A percentile compares a stretch with the other conserved stretches of the same genome.
Conservation (phyloP, 2,888 invertebrate species). For the Spodoptera picta region DNA sequence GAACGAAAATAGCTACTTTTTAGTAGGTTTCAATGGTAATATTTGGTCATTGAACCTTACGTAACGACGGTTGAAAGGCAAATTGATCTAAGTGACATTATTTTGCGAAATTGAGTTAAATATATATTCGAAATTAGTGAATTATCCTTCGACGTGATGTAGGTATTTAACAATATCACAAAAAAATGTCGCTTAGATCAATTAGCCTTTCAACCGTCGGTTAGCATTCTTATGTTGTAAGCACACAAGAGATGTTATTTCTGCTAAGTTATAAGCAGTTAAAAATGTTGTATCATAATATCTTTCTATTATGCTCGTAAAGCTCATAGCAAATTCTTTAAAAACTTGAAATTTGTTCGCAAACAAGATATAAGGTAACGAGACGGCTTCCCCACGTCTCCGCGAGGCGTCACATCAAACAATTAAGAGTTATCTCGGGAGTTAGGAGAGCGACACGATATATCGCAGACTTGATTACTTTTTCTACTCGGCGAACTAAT, state of each 20-base stretch:
- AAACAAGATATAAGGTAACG: conserved; percentile 64
- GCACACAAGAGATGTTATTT: conserved; percentile 5
- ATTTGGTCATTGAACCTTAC: conserved; percentile 3
- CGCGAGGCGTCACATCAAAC: conserved; percentile 73
- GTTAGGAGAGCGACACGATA: conserved; percentile 73
- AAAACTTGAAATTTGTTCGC: conserved; percentile 65
- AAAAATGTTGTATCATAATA: conserved; percentile 24
- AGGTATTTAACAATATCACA: no score
- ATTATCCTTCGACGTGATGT: no score
- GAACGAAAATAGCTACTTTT: conserved; percentile 27
- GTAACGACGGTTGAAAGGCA: no score
- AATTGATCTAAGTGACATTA: no score
- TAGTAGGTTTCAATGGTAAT: conserved; percentile 11
- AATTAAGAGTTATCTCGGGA: conserved; percentile 79
- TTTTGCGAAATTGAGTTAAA: no score
- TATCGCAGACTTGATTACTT: conserved; percentile 83
- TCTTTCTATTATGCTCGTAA: conserved; percentile 37
- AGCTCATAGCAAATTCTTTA: conserved; percentile 59
- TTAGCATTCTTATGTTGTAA: conserved; percentile 2
- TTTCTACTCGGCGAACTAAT: conserved; percentile 81
- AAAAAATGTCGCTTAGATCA: no score
- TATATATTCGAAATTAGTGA: no score
- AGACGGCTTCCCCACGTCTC: conserved; percentile 56
- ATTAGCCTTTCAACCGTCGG: no score
- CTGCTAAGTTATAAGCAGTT: conserved; percentile 1